phyloP scores from a whole-genome alignment of 37 sponge, comb jelly and placozoan species.

The Aplysina aerophoba region DNA sequence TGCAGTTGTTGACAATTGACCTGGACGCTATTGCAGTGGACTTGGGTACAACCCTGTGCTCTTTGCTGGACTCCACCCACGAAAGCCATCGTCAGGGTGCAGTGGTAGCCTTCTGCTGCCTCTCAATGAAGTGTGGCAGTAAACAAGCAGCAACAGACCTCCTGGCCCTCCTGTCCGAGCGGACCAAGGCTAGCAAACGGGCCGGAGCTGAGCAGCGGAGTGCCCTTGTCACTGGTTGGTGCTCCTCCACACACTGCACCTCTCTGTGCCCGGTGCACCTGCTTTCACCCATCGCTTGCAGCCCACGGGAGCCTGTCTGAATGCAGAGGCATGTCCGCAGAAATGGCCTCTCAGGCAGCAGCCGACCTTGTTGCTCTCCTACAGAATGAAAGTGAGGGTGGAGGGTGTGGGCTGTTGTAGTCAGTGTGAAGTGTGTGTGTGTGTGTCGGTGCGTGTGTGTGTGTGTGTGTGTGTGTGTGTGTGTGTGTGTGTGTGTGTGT shows the following conservation, averaged over 20 bases:
- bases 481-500: conserved; percentile 19
- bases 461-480: conserved; percentile 3
- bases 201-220: neutral
- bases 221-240: neutral
- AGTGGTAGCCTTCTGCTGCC: neutral
- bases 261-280: too few species aligned
- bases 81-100: neutral
- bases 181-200: neutral
- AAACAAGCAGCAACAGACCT: neutral
- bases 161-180: neutral
- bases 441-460: conserved; percentile 23
- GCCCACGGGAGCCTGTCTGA: too few species aligned
- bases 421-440: neutral
- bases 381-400: neutral
- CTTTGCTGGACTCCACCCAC: conserved; percentile 34
- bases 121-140: neutral
- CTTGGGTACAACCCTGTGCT: conserved; percentile 17
- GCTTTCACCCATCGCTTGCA: too few species aligned
- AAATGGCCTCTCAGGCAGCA: neutral
- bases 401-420: too few species aligned
- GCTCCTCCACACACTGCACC: too few species aligned
- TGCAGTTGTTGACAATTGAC: neutral
- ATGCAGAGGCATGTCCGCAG: too few species aligned
- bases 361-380: neutral
- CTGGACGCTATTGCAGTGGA: conserved; percentile 7